Base-by-base conservation (phyloP, 2,888 invertebrate species). In the Thalpophila matura region DNA sequence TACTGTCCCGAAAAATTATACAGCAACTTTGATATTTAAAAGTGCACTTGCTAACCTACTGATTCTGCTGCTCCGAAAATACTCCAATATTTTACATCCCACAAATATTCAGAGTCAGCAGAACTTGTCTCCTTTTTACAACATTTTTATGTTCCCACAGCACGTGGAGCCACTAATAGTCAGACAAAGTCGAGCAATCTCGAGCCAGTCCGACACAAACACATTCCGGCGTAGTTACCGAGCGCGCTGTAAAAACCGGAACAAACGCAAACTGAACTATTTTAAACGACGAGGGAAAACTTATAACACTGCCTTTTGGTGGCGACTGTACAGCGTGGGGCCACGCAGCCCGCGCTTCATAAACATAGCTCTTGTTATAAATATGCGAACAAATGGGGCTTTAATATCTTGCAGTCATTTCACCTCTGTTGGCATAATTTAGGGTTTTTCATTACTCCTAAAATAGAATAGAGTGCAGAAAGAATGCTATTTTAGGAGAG, bases 301-400 rank as follows among this genome's bases (percentile, higher is more conserved):
- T 81, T 74, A 69, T 49, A 58, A 74, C 61, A 58, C 70, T 57
- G 56, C 66, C 63, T 74, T 81, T 74, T 64, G 47, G 47, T 47
- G 9, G 18, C 29, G 10, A 50, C 40, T 31, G 58, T 42, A 53
- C 26, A 10, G 14, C 1, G 38, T 56, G 12, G 47, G 22, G 63
- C 51, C 50, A 54, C 1, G 24, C 20, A 12, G 37, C 16, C 18
- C 29, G 27, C 50, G 38, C 2, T 9, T 14, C 3, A 12, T 38
- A 1, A 5, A 14, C 1, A 9, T 16, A 16, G 9, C 14, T 29
- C 5, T 12, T 10, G 4, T 16, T 35, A 14, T 22, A 26, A 35
- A 35, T 12, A 27, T 33, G 18, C 7, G 7, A 24, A 31, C 12
- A 5, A 18, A 37, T 9, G 1, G 1, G 10, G 0, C 12, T 16